Evolutionary conservation across 1,140 invertebrate species (phyloP), one percentile per base, ranked within the genome.

Genomic region (Theocolax elegans): DNA sequence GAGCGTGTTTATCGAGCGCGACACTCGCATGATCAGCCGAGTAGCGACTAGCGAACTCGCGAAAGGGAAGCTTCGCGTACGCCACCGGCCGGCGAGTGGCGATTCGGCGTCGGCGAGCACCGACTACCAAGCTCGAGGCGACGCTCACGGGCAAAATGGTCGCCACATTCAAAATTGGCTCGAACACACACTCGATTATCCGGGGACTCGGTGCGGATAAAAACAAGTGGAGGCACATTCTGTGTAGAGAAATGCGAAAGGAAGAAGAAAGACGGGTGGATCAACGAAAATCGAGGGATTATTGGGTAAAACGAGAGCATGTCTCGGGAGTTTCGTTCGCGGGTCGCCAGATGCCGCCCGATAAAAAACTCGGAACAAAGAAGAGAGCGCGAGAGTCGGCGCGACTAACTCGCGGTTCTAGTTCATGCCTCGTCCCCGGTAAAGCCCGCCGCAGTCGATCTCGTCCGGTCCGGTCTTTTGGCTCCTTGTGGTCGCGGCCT

Each of bases 391-490:
- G 54, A 31, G 25, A 12, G 10, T 35, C 48, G 2, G 3, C 31
- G 7, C 15, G 13, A 38, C 44, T 48, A 51, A 17, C 29, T 19
- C n/a, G 2, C 2, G 27, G 35, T 12, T 35, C 29, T 40, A 49
- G 58, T 63, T 21, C 48, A 12, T 63, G 58, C 10, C 27, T 31
- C 21, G 56, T 58, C 58, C 56, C 67, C 58, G 58, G 58, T 49
- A 69, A 69, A 69, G 46, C 49, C 67, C 58, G 66, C 53, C 48
- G 31, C 56, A 68, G 54, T 68, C 66, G 35, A 21, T 68, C 66
- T 68, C 58, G 58, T 69, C 48, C 67, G 67, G 54, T 54, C 48
- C 67, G 67, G 58, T 69, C 67, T 62, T 69, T 69, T 62, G 58
- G 46, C 58, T 62, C 58, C 54, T 13, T 59, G 67, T 63, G 58